Conservation (phyloP, 2,113 vertebrate species). For the Cairina moschata region DNA sequence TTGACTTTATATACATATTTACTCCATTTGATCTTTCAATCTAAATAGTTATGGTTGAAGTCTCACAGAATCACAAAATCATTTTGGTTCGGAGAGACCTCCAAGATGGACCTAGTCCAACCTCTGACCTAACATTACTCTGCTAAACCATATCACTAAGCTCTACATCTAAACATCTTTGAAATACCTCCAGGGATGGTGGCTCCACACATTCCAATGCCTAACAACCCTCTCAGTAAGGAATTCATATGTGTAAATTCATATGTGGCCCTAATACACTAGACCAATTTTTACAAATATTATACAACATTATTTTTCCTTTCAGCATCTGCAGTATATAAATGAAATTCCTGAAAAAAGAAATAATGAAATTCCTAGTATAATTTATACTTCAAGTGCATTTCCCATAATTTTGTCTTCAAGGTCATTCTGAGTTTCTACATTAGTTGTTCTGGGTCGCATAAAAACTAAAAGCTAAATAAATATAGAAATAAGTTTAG, state of each 20-base stretch:
- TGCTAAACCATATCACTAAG: too few species aligned
- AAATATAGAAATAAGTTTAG: neutral
- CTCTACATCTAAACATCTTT: too few species aligned
- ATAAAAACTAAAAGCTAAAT: neutral
- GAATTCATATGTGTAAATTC: too few species aligned
- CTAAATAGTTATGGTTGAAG: neutral
- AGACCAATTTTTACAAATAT: neutral
- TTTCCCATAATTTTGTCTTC: neutral
- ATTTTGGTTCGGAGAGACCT: too few species aligned
- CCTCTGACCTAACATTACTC: too few species aligned
- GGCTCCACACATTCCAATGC: too few species aligned
- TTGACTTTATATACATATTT: neutral
- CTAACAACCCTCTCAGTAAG: too few species aligned
- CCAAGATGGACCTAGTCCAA: too few species aligned
- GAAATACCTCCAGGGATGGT: too few species aligned
- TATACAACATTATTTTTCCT: neutral
- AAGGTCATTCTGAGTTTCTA: neutral
- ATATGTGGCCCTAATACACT: accelerated
- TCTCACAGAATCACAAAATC: too few species aligned
- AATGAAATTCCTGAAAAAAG: neutral
- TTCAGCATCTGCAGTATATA: neutral
- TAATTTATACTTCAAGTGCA: neutral
- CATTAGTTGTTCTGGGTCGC: neutral
- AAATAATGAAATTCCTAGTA: neutral
- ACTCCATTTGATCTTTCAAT: constrained; percentile 11